Conservation (phyloP, 2,113 vertebrate genomes). For the Pygoscelis adeliae region DNA sequence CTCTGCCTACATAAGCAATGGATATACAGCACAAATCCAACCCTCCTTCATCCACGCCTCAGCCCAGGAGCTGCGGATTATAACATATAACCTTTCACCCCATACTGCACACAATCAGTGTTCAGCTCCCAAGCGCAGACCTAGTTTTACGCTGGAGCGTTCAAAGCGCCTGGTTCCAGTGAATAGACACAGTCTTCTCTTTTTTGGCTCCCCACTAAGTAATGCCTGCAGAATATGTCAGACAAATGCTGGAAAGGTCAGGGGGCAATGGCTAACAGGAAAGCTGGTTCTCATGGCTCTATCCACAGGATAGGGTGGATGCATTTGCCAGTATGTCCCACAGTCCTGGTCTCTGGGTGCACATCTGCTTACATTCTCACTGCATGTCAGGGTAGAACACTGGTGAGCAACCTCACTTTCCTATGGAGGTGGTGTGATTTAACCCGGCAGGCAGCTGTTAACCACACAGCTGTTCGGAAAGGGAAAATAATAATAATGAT, state of each 20-base stretch:
- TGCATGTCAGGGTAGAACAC: neutral
- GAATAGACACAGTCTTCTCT: conserved; percentile 10
- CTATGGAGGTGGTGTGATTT: neutral
- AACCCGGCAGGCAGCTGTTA: neutral
- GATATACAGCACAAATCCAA: neutral
- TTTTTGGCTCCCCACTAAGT: conserved; percentile 13
- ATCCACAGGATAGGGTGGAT: neutral
- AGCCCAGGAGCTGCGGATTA: neutral
- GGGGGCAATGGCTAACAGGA: neutral
- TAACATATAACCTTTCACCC: neutral
- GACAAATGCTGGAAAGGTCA: conserved; percentile 11
- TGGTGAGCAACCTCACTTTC: neutral
- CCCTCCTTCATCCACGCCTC: neutral
- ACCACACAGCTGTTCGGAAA: neutral
- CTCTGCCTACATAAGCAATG: neutral
- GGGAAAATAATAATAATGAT: too few species aligned
- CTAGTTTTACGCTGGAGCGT: neutral
- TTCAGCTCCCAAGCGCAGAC: neutral
- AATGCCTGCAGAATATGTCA: conserved; percentile 19
- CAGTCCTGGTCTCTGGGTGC: neutral
- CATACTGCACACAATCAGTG: neutral
- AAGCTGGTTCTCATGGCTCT: neutral
- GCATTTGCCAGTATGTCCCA: neutral
- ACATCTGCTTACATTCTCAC: neutral
- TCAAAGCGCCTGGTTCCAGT: neutral